Conservation (phyloP, 2,113 vertebrate genomes). For the Pao palembangensis region DNA sequence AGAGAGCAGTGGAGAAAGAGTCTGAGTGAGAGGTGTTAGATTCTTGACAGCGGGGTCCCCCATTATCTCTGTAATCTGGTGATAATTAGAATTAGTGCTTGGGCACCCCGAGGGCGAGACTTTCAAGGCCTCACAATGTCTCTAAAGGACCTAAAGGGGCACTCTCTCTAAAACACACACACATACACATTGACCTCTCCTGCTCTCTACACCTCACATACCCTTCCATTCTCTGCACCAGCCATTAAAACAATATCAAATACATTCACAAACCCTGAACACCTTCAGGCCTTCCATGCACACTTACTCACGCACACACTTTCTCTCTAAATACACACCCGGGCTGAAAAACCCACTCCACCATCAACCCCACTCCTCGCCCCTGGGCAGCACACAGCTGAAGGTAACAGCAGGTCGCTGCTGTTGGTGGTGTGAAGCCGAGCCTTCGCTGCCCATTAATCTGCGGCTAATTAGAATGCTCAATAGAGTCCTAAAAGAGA, state of each 20-base stretch:
- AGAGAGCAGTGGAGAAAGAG: constrained; percentile 43
- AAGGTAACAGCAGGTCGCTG: constrained; percentile 63
- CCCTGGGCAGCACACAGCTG: constrained; percentile 67
- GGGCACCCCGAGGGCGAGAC: constrained; percentile 58
- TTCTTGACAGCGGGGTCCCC: constrained; percentile 67
- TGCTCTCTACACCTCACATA: constrained; percentile 21
- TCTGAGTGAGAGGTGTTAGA: constrained; percentile 61
- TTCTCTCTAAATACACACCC: background rate
- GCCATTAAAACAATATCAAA: constrained; percentile 60
- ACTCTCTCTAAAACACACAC: constrained; percentile 34
- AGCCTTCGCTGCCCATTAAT: constrained; percentile 63
- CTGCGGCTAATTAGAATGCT: constrained; percentile 71
- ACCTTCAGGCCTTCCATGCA: constrained; percentile 33
- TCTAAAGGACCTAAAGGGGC: constrained; percentile 56
- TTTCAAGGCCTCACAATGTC: constrained; percentile 70
- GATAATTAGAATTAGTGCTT: constrained; percentile 76
- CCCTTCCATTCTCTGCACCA: constrained; percentile 43
- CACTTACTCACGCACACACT: constrained; percentile 8
- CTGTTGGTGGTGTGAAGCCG: constrained; percentile 55
- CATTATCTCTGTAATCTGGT: constrained; percentile 80
- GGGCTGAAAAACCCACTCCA: constrained; percentile 48
- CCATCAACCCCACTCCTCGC: constrained; percentile 32
- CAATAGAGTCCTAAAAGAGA: constrained; percentile 69
- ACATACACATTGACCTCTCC: constrained; percentile 43
- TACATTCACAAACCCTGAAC: constrained; percentile 29